Evolutionary conservation across 2,797 vertebrate species (phyloP).

Genomic region (Poecilia velifera): DNA sequence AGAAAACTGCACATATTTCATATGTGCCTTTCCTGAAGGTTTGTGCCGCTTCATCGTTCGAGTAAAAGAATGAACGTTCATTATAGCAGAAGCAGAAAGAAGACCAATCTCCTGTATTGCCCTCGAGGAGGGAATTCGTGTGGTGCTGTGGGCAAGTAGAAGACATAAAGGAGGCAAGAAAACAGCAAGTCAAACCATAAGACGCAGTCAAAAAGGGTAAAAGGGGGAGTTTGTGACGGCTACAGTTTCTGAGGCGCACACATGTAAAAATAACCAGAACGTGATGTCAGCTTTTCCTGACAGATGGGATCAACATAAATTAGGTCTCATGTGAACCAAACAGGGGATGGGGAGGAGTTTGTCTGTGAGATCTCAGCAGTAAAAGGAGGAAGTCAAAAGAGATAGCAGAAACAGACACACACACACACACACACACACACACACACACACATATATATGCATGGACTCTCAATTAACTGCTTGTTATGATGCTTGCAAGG

Average conservation of each 20-base stretch:
- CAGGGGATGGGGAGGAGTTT: background rate
- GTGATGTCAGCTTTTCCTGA: conserved; percentile 68
- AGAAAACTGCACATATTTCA: conserved; percentile 7
- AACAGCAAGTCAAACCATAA: conserved; percentile 34
- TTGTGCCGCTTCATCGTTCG: conserved; percentile 5
- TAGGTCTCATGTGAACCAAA: conserved; percentile 18
- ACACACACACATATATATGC: background rate
- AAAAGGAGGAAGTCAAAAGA: conserved; percentile 12
- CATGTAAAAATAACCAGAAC: conserved; percentile 45
- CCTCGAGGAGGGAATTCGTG: conserved; percentile 17
- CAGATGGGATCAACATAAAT: conserved; percentile 65
- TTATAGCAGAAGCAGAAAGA: conserved; percentile 1
- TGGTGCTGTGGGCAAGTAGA: background rate
- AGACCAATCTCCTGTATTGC: conserved; percentile 9
- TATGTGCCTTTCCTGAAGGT: background rate
- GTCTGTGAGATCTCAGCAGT: background rate
- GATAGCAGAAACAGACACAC: background rate
- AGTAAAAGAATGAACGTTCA: conserved; percentile 14
- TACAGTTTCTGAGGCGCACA: conserved; percentile 32
- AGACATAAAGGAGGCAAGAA: conserved; percentile 20
- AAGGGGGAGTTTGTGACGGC: conserved; percentile 27
- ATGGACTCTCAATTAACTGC: background rate
- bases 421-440: background rate
- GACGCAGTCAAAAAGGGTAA: conserved; percentile 41
- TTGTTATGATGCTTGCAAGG: conserved; percentile 4